A percentile compares a stretch with the other conserved stretches of the same genome.
phyloP scores from a whole-genome alignment of 2,888 invertebrate species.

The Sesia bembeciformis region DNA sequence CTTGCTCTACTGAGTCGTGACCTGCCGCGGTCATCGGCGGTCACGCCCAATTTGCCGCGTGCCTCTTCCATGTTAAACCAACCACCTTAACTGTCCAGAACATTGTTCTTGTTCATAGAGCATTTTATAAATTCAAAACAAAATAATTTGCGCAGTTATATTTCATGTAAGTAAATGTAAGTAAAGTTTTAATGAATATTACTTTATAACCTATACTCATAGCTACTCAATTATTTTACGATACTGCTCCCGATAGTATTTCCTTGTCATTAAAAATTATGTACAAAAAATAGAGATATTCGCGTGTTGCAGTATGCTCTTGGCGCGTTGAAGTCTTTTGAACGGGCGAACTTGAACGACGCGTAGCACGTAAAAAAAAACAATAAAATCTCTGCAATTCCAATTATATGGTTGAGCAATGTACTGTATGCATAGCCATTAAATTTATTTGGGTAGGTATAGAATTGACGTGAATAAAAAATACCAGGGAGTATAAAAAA shows the following conservation, averaged over 20 bases:
- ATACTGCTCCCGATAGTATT: too few relatives aligned
- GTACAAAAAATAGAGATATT: too few relatives aligned
- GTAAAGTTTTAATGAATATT: too few relatives aligned
- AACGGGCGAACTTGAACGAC: slow-evolving; percentile 4
- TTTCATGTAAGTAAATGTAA: too few relatives aligned
- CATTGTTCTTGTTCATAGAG: too few relatives aligned
- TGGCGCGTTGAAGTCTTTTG: slow-evolving; percentile 31
- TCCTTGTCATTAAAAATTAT: too few relatives aligned
- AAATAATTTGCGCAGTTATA: too few relatives aligned
- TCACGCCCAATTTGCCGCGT: slow-evolving; percentile 57
- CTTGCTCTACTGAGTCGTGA: slow-evolving; percentile 38
- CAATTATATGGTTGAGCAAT: neutral
- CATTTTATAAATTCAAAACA: too few relatives aligned
- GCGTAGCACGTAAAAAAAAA: slow-evolving; percentile 4
- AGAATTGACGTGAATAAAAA: neutral
- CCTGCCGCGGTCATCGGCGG: slow-evolving; percentile 49
- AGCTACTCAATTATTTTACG: too few relatives aligned
- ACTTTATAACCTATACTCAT: too few relatives aligned
- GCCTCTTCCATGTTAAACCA: slow-evolving; percentile 30
- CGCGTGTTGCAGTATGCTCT: neutral
- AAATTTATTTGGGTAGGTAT: neutral
- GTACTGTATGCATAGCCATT: neutral
- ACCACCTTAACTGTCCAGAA: slow-evolving; percentile 17
- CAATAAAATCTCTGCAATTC: slow-evolving; percentile 6
- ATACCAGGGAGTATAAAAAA: neutral